Conservation (phyloP, 2,888 invertebrate genomes). For the Pandemis heparana region DNA sequence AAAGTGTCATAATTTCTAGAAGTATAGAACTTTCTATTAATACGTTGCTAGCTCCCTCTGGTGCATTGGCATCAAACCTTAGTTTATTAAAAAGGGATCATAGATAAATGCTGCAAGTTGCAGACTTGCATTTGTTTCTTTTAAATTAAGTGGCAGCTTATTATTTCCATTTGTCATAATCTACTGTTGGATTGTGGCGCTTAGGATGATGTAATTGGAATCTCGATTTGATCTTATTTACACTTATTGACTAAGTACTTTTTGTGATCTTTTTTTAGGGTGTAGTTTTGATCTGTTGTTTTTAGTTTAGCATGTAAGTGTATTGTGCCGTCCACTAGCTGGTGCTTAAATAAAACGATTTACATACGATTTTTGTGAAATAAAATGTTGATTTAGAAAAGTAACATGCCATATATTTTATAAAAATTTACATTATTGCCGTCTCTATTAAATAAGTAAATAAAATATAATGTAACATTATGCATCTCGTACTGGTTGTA, state of each 20-base stretch:
- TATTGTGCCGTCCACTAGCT: slow-evolving; percentile 52
- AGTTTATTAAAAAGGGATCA: neutral
- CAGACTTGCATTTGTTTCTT: neutral
- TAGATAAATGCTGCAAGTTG: neutral
- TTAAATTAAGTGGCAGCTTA: neutral
- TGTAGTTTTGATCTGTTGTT: slow-evolving; percentile 22
- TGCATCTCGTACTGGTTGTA: slow-evolving; percentile 49
- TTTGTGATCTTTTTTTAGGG: neutral
- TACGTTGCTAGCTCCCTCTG: neutral
- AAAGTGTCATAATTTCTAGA: neutral
- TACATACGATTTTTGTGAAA: slow-evolving; percentile 26
- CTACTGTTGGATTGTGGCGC: neutral
- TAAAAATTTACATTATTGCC: slow-evolving; percentile 74
- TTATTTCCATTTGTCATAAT: neutral
- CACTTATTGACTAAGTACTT: slow-evolving; percentile 16
- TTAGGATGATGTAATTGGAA: slow-evolving; percentile 14
- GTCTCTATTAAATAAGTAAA: slow-evolving; percentile 69
- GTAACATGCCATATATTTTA: slow-evolving; percentile 85
- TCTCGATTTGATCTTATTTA: slow-evolving; percentile 27
- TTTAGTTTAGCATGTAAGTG: slow-evolving; percentile 46
- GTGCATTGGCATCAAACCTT: neutral
- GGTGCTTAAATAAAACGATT: slow-evolving; percentile 57
- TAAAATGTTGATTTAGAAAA: slow-evolving; percentile 70
- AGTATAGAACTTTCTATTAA: neutral
- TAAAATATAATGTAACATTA: slow-evolving; percentile 51